These are phyloP conservation scores for Hypena proboscidalis DNA, from an alignment of 2,888 invertebrate genomes.

Conservation along the genomic window DNA sequence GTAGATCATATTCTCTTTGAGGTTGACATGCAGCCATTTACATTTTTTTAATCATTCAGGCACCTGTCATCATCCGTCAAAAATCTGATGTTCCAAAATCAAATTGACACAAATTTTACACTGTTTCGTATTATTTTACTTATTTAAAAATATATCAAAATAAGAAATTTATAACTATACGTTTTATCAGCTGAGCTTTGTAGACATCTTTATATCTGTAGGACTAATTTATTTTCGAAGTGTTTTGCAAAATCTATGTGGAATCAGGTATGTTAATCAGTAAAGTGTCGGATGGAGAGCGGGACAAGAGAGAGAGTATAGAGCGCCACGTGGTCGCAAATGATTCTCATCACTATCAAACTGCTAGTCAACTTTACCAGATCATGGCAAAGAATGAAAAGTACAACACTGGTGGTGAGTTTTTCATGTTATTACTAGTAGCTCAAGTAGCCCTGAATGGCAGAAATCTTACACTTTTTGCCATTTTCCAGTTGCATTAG, in stretches of 20 bases:
- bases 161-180: slow-evolving; percentile 63
- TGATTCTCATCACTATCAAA: slow-evolving; percentile 54
- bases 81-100: slow-evolving; percentile 54
- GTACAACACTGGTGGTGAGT: slow-evolving; percentile 53
- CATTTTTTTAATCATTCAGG: slow-evolving; percentile 3
- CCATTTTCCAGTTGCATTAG: neutral
- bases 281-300: slow-evolving; percentile 55
- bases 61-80: neutral
- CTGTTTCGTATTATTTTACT: slow-evolving; percentile 44
- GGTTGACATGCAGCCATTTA: too few species aligned
- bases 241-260: slow-evolving; percentile 59
- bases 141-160: too few species aligned
- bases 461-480: neutral
- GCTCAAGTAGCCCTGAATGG: too few species aligned
- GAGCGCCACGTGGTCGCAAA: slow-evolving; percentile 19
- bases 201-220: slow-evolving; percentile 48
- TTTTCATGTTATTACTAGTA: too few species aligned
- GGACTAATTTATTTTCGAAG: slow-evolving; percentile 39
- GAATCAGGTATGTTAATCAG: slow-evolving; percentile 65
- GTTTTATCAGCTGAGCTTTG: slow-evolving; percentile 60
- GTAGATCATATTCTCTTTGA: too few species aligned
- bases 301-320: slow-evolving; percentile 27
- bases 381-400: slow-evolving; percentile 60
- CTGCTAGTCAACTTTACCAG: slow-evolving; percentile 66
- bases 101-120: slow-evolving; percentile 51